These are phyloP conservation scores for Thereuonema tuberculata DNA, from an alignment of 1,140 invertebrate species.

Conservation along the genomic window DNA sequence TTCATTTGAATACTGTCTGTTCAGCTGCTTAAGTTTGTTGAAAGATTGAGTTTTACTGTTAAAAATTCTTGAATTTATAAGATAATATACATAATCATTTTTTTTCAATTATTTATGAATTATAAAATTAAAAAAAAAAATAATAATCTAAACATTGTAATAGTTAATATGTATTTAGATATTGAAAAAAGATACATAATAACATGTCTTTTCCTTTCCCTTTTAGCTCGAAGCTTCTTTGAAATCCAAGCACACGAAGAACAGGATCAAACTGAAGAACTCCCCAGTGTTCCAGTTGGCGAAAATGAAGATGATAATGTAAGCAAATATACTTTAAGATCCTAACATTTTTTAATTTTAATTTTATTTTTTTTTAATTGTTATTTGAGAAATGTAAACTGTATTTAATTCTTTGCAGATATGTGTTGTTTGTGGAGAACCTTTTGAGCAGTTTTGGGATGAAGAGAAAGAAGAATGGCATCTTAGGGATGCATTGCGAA, in stretches of 20 bases:
- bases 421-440: constrained; percentile 80
- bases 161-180: no score
- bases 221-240: constrained; percentile 71
- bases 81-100: not conserved
- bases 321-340: no score
- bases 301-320: constrained; percentile 32
- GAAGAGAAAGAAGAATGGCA: constrained; percentile 96
- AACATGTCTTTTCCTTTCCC: constrained; percentile 12
- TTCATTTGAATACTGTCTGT: no score
- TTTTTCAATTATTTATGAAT: no score
- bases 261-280: constrained; percentile 23
- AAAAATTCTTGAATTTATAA: no score
- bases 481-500: constrained; percentile 59
- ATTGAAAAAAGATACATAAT: no score
- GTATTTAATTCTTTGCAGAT: no score
- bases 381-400: no score
- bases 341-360: not conserved
- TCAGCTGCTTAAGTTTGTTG: constrained; percentile 5
- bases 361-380: no score
- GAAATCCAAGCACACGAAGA: constrained; percentile 44
- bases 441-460: constrained; percentile 85
- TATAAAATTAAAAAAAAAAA: no score
- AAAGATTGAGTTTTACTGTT: no score
- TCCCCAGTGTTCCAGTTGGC: constrained; percentile 27
- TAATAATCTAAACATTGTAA: no score